Evolutionary conservation across 2,888 invertebrate species (phyloP).

Genomic region (Cetonia aurata): DNA sequence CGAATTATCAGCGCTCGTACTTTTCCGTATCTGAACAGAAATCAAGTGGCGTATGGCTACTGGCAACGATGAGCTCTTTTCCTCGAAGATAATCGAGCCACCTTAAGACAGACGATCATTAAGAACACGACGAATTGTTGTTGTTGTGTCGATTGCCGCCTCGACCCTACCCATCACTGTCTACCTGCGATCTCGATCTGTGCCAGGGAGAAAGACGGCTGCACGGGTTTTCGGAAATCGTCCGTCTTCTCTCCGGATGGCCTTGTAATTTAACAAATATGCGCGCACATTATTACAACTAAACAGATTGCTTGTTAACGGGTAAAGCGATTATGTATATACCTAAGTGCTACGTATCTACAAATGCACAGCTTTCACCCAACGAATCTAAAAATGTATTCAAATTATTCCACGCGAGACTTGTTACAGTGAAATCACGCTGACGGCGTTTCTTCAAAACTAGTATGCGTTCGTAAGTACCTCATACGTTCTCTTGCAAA

Average conservation of each 20-base stretch:
- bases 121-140: constrained; percentile 38
- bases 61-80: constrained; percentile 38
- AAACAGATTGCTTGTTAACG: constrained; percentile 51
- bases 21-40: constrained; percentile 35
- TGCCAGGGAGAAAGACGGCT: constrained; percentile 31
- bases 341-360: not conserved
- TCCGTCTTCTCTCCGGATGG: constrained; percentile 42
- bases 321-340: constrained; percentile 47
- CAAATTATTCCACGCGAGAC: constrained; percentile 36
- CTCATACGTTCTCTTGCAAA: constrained; percentile 3
- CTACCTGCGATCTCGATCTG: constrained; percentile 32
- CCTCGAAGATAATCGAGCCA: constrained; percentile 34
- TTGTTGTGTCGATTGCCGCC: constrained; percentile 19
- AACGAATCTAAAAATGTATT: constrained; percentile 46
- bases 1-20: constrained; percentile 33
- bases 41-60: constrained; percentile 44
- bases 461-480: constrained; percentile 16
- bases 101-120: constrained; percentile 45
- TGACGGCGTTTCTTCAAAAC: constrained; percentile 35
- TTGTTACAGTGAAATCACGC: constrained; percentile 32
- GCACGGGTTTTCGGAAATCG: constrained; percentile 34
- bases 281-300: constrained; percentile 46
- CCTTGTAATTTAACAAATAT: constrained; percentile 51
- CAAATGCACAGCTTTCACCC: constrained; percentile 48
- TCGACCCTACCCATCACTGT: constrained; percentile 38